Conservation (phyloP, 2,888 invertebrate genomes). For the Pyralis farinalis region DNA sequence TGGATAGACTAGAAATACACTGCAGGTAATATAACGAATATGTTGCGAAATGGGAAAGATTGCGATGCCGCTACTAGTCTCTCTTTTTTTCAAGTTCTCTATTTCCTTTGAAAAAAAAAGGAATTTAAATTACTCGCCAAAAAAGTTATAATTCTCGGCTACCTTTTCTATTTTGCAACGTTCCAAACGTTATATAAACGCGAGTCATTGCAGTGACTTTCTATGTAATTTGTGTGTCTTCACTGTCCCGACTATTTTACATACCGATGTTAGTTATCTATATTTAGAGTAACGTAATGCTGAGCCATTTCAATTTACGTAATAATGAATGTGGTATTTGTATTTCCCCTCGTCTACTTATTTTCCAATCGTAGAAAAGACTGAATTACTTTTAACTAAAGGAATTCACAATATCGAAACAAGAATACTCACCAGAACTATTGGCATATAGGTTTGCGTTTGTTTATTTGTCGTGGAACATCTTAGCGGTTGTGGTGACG, state of each 20-base stretch:
- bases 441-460: conserved; percentile 51
- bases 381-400: conserved; percentile 51
- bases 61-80: conserved; percentile 3
- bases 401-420: conserved; percentile 48
- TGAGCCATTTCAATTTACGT: conserved; percentile 66
- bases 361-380: conserved; percentile 73
- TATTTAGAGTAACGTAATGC: conserved; percentile 50
- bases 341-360: conserved; percentile 55
- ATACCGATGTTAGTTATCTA: conserved; percentile 75
- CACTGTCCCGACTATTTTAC: conserved; percentile 69
- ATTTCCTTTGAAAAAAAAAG: neutral
- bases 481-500: conserved; percentile 63
- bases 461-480: conserved; percentile 44
- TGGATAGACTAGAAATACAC: conserved; percentile 5
- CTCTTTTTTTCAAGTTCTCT: conserved; percentile 15
- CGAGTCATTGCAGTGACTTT: conserved; percentile 6
- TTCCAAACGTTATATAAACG: neutral
- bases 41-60: neutral
- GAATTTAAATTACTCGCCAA: neutral
- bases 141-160: neutral
- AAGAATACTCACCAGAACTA: conserved; percentile 69
- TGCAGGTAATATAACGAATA: neutral
- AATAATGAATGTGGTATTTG: conserved; percentile 44
- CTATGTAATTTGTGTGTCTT: conserved; percentile 44
- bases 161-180: neutral